A percentile compares a stretch with the other conserved stretches of the same genome.
Evolutionary conservation across 2,888 invertebrate genomes (phyloP).

Genomic region (Peribatodes rhomboidaria): DNA sequence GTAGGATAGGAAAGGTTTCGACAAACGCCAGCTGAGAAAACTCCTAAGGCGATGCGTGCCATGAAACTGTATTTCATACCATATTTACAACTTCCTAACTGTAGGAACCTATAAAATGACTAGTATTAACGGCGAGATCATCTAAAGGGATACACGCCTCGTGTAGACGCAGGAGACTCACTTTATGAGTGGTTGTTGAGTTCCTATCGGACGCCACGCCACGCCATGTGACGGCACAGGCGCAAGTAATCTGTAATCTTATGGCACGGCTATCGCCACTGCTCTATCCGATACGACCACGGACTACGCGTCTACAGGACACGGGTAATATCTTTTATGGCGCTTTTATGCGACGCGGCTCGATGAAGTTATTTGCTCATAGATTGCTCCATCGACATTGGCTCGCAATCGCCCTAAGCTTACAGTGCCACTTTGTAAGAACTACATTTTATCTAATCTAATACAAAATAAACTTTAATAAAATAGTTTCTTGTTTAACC

Average conservation of each 20-base stretch:
- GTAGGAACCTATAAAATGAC: constrained; percentile 58
- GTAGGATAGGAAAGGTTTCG: constrained; percentile 34
- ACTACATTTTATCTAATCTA: constrained; percentile 20
- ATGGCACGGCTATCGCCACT: constrained; percentile 57
- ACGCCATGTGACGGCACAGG: constrained; percentile 58
- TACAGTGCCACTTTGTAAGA: constrained; percentile 44
- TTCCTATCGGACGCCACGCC: constrained; percentile 60
- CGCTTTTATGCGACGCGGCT: constrained; percentile 59
- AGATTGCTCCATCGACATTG: constrained; percentile 55
- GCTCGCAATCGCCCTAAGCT: constrained; percentile 43
- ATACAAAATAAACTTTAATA: neutral
- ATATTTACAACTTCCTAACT: constrained; percentile 63
- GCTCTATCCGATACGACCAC: constrained; percentile 63
- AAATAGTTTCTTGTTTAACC: too few species aligned
- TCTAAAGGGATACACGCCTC: constrained; percentile 65
- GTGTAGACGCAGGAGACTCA: constrained; percentile 59
- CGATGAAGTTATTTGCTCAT: constrained; percentile 69
- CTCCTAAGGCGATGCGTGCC: constrained; percentile 45
- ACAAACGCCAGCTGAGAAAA: constrained; percentile 26
- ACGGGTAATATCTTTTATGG: constrained; percentile 56
- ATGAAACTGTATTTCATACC: constrained; percentile 46
- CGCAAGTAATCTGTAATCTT: constrained; percentile 61
- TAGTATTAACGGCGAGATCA: constrained; percentile 60
- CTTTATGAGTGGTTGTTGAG: constrained; percentile 70
- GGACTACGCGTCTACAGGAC: constrained; percentile 58